These are phyloP conservation scores for Brachionus koreanus DNA, from an alignment of 1,140 invertebrate genomes.

Conservation along the genomic window DNA sequence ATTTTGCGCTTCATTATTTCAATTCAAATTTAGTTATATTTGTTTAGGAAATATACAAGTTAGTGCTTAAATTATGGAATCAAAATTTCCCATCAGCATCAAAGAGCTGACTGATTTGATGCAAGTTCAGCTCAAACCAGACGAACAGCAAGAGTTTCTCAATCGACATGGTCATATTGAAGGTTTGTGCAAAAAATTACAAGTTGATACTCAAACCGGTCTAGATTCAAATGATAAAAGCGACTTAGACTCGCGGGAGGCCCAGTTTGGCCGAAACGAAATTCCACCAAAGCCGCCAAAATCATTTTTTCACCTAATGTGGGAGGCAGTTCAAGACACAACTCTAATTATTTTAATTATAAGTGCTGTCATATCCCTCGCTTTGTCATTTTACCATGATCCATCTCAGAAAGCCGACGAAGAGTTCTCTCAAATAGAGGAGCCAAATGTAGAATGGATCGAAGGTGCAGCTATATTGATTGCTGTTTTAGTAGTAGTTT, in stretches of 20 bases:
- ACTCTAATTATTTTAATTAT: conserved; percentile 82
- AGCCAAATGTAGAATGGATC: conserved; percentile 68
- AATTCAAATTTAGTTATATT: background rate
- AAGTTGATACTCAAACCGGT: conserved; percentile 59
- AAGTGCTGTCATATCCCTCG: conserved; percentile 57
- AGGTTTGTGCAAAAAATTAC: background rate
- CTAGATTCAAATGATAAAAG: conserved; percentile 75
- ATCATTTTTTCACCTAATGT: conserved; percentile 94
- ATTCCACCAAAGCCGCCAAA: conserved; percentile 99
- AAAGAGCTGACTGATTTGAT: conserved; percentile 37
- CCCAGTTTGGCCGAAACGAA: conserved; percentile 91
- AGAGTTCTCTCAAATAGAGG: background rate
- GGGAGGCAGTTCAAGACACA: conserved; percentile 98
- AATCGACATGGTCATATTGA: background rate
- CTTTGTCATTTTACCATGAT: conserved; percentile 56
- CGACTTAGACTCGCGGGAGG: conserved; percentile 83
- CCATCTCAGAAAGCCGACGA: background rate
- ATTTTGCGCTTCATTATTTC: background rate
- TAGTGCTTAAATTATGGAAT: background rate
- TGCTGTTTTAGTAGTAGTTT: conserved; percentile 92
- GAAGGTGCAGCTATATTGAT: conserved; percentile 95
- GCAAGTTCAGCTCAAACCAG: conserved; percentile 12
- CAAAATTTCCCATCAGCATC: background rate
- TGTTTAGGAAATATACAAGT: background rate
- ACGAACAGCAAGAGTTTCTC: conserved; percentile 3